A percentile compares a stretch with the other conserved stretches of the same genome.
Evolutionary conservation across 2,888 invertebrate genomes (phyloP).

Genomic region (Agriopis aurantiaria): DNA sequence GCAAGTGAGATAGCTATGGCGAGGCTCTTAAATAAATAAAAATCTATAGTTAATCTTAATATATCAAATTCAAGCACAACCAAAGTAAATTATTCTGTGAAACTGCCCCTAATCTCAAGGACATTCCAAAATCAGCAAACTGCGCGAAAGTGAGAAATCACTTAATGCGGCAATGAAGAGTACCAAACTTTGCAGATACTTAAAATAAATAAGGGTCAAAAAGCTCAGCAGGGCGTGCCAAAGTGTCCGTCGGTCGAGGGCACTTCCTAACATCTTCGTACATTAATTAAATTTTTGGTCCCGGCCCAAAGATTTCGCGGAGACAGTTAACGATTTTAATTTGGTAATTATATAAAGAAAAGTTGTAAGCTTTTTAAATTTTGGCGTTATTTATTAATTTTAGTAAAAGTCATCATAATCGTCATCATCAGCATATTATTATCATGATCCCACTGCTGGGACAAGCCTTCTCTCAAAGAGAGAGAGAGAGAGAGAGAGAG

Average conservation of each 20-base stretch:
- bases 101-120: slow-evolving; percentile 4
- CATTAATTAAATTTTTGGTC: slow-evolving; percentile 31
- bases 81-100: background rate
- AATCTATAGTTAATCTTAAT: background rate
- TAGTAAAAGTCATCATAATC: no score
- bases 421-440: no score
- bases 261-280: slow-evolving; percentile 27
- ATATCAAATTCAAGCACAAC: background rate
- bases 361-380: background rate
- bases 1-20: no score
- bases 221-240: slow-evolving; percentile 48
- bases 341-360: background rate
- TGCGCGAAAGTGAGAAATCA: slow-evolving; percentile 38
- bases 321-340: slow-evolving; percentile 19
- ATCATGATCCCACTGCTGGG: no score
- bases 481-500: no score
- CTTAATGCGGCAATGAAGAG: slow-evolving; percentile 41
- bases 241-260: slow-evolving; percentile 45
- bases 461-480: no score
- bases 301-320: slow-evolving; percentile 19
- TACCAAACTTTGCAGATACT: slow-evolving; percentile 43
- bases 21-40: no score
- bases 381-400: background rate
- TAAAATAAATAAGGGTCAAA: slow-evolving; percentile 53
- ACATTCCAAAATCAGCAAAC: slow-evolving; percentile 35